Conservation (phyloP, 2,888 invertebrate genomes). For the Eupeodes luniger region DNA sequence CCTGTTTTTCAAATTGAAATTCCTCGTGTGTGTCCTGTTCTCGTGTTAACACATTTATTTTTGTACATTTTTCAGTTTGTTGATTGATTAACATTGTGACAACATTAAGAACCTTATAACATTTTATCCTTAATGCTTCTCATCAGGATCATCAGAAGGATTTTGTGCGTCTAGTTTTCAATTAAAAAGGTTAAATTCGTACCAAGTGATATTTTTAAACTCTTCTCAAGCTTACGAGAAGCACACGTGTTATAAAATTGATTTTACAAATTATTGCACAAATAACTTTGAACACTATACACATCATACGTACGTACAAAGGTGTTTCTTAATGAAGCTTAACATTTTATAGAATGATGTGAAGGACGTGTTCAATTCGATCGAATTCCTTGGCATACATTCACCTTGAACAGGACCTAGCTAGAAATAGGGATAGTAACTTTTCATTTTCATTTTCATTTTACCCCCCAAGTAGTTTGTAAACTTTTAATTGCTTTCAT, state of each 20-base stretch:
- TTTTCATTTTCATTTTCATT: not conserved
- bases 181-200: constrained; percentile 32
- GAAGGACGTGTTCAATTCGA: not conserved
- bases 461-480: not conserved
- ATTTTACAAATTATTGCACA: constrained; percentile 9
- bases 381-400: constrained; percentile 1
- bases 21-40: not conserved
- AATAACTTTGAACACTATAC: not conserved
- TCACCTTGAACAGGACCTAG: not conserved
- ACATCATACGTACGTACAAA: not conserved
- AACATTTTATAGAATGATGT: not conserved
- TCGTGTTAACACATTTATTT: not conserved
- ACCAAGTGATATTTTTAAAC: constrained; percentile 15
- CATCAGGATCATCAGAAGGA: not conserved
- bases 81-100: constrained; percentile 12
- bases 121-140: not conserved
- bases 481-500: constrained; percentile 66
- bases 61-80: not conserved
- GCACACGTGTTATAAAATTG: not conserved
- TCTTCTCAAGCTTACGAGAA: not conserved
- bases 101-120: not conserved
- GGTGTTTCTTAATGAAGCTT: no score
- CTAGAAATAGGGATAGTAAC: not conserved
- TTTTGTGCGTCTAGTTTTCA: not conserved
- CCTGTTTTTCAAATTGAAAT: not conserved